These are phyloP conservation scores for Oostethus manadensis DNA, from an alignment of 2,113 vertebrate genomes.

Conservation along the genomic window DNA sequence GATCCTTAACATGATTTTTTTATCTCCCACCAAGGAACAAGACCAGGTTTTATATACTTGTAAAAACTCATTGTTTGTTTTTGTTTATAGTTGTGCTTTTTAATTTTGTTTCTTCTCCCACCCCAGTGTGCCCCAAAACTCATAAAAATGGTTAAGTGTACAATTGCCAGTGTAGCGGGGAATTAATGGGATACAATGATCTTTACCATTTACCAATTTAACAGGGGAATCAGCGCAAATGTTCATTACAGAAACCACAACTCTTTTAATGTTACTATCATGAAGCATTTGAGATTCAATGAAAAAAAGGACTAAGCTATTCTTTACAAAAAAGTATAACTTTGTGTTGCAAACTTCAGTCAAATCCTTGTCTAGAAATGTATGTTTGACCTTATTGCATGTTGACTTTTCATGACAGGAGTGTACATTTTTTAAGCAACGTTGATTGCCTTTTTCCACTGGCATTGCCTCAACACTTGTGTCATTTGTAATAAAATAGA, in stretches of 20 bases:
- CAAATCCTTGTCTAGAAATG: not conserved
- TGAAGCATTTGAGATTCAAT: not conserved
- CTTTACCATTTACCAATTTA: not conserved
- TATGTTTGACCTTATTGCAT: not conserved
- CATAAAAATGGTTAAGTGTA: not conserved
- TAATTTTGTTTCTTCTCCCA: not conserved
- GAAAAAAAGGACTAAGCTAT: not conserved
- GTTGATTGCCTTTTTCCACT: not conserved
- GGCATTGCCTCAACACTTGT: not conserved
- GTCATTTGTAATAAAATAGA: not conserved
- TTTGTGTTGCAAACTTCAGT: not conserved
- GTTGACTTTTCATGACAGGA: constrained; percentile 1
- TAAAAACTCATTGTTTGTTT: not conserved
- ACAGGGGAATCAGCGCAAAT: not conserved
- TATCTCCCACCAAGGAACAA: not conserved
- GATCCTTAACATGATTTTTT: not conserved
- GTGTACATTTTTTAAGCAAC: not conserved
- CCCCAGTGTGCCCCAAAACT: not conserved
- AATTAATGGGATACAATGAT: not conserved
- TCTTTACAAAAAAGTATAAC: not conserved
- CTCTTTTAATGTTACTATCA: not conserved
- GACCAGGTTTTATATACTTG: constrained; percentile 1
- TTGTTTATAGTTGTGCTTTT: not conserved
- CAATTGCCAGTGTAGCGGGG: not conserved
- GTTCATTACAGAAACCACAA: not conserved